Percentiles rank a stretch among this genome's conserved stretches.
Evolutionary conservation across 2,797 vertebrate species (phyloP).

Genomic region (Periparus ater): DNA sequence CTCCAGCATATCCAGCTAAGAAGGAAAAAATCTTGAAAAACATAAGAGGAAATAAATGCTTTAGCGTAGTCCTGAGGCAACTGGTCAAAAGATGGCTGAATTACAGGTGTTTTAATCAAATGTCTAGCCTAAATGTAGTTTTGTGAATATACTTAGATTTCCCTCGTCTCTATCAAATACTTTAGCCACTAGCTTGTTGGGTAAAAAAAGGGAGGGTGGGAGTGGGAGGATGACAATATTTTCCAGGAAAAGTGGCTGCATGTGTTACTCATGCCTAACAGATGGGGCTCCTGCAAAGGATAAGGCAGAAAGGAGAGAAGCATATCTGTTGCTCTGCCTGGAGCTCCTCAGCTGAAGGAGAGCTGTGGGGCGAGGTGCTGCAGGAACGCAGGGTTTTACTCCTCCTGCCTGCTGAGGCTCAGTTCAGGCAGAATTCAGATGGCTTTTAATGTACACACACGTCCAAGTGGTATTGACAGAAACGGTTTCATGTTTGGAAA

Average conservation of each 20-base stretch:
- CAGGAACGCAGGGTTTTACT: background rate
- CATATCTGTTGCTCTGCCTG: background rate
- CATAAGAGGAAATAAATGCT: background rate
- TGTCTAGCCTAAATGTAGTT: background rate
- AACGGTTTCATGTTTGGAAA: background rate
- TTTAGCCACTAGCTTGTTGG: constrained; percentile 12
- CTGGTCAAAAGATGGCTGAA: background rate
- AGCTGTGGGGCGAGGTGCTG: background rate
- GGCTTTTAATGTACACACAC: background rate
- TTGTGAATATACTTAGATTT: background rate
- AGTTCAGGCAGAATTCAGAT: background rate
- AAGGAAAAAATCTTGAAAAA: background rate
- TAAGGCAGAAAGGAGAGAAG: background rate
- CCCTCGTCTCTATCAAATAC: background rate
- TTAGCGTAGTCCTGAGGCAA: background rate
- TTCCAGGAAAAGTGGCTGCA: constrained; percentile 34
- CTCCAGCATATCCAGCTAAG: background rate
- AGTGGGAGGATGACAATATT: constrained; percentile 46
- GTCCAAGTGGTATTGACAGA: background rate
- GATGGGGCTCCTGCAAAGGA: background rate
- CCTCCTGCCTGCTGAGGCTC: background rate
- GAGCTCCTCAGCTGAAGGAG: background rate
- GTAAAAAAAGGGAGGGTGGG: constrained; percentile 13
- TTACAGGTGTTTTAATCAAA: background rate
- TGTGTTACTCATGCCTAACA: constrained; percentile 57